Evolutionary conservation across 2,888 invertebrate genomes (phyloP).

Genomic region (Eubasilissa splendida): DNA sequence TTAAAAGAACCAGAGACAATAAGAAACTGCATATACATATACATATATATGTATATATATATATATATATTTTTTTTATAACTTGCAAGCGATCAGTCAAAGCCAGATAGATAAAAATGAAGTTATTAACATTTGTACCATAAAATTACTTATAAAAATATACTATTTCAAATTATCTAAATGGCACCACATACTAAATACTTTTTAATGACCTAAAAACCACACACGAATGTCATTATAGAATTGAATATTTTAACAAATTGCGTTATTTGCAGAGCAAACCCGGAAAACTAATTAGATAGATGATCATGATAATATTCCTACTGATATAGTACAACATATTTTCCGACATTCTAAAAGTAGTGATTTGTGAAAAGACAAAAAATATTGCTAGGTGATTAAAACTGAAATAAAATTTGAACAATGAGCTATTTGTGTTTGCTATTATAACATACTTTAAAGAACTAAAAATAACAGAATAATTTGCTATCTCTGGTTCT

Average conservation of each 20-base stretch:
- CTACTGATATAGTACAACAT: no score
- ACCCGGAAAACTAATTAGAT: no score
- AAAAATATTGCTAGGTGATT: no score
- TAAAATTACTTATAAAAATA: conserved; percentile 43
- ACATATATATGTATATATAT: neutral
- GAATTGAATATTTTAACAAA: conserved; percentile 20
- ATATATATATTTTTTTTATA: no score
- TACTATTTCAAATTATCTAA: conserved; percentile 40
- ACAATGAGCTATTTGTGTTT: no score
- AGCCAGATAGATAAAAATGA: neutral
- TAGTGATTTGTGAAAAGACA: no score
- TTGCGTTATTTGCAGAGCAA: neutral
- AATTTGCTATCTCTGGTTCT: conserved; percentile 14
- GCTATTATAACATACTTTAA: no score
- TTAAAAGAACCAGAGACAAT: conserved; percentile 25
- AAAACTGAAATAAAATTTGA: no score
- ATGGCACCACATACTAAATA: conserved; percentile 41
- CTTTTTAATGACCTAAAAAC: conserved; percentile 26
- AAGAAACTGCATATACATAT: neutral
- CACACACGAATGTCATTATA: conserved; percentile 18
- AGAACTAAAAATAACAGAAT: no score
- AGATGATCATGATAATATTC: no score
- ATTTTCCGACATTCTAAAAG: no score
- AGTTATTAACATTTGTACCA: conserved; percentile 38
- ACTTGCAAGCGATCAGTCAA: no score